Evolutionary conservation across 2,888 invertebrate genomes (phyloP).

Genomic region (Eristalinus sepulchralis): DNA sequence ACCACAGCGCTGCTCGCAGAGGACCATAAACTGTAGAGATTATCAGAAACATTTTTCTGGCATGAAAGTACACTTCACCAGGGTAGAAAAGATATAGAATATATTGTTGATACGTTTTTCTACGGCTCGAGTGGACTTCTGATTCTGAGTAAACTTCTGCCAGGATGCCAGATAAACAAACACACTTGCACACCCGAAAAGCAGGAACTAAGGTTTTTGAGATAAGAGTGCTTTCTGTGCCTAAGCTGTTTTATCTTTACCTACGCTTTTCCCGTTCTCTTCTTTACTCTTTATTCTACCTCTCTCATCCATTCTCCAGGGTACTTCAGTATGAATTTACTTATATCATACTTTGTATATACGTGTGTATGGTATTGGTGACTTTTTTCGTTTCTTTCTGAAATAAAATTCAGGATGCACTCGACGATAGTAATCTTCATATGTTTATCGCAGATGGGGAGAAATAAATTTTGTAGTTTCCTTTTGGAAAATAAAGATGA

Average conservation of each 20-base stretch:
- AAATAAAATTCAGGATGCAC: slow-evolving; percentile 65
- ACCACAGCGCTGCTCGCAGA: slow-evolving; percentile 53
- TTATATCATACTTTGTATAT: neutral
- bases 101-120: slow-evolving; percentile 53
- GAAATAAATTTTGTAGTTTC: slow-evolving; percentile 46
- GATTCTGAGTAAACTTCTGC: slow-evolving; percentile 57
- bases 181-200: slow-evolving; percentile 51
- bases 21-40: slow-evolving; percentile 59
- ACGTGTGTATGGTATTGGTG: slow-evolving; percentile 5
- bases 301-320: neutral
- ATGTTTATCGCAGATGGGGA: slow-evolving; percentile 53
- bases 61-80: slow-evolving; percentile 63
- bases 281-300: neutral
- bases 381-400: slow-evolving; percentile 13
- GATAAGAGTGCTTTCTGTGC: slow-evolving; percentile 48
- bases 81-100: slow-evolving; percentile 41
- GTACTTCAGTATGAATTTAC: neutral
- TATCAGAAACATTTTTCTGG: slow-evolving; percentile 65
- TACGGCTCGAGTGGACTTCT: slow-evolving; percentile 54
- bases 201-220: slow-evolving; percentile 43
- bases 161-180: slow-evolving; percentile 56
- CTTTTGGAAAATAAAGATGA: slow-evolving; percentile 7
- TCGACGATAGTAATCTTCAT: slow-evolving; percentile 58
- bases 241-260: slow-evolving; percentile 51
- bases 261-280: slow-evolving; percentile 9